Evolutionary conservation across 1,140 invertebrate species (phyloP), one percentile per base, ranked within the genome.

Genomic region (Batillaria attramentaria): DNA sequence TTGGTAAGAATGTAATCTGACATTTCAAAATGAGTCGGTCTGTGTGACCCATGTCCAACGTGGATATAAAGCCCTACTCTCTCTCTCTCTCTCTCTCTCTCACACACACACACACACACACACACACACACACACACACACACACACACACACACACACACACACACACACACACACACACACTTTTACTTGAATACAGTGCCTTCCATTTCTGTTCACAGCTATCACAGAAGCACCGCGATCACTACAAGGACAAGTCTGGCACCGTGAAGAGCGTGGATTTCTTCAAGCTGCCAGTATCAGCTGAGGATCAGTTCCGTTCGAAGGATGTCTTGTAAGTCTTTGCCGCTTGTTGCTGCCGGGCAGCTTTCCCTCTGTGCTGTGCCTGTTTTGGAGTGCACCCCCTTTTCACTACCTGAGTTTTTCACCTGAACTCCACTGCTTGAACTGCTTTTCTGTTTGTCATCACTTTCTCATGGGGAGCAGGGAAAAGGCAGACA

Each of bases 201-300:
- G n/a, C 66, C 35, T 76, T 41, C 77, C 54, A 72, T 77, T 62
- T 80, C 76, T 80, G 62, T 73, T 35, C 84, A 80, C 82, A 91
- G 90, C 79, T 86, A 54, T 80, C 85, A 3, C 90, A 90, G 81
- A 84, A 84, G 46, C 91, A 91, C 76, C 79, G 91, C 79, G 90
- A 91, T 78, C 80, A 84, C 73, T 91, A 91, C 78, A 85, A 79
- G 78, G 91, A 91, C 79, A 89, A 89, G 81, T 87, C 82, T 77
- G 88, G 89, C 20, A 89, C 86, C 66, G 75, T 86, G 8, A 89
- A 87, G 50, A 79, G 77, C 68, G 86, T 90, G n/a, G 85, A 91
- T 72, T 85, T 88, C 79, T 91, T 91, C 83, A 85, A 84, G 60
- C 76, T 91, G 54, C 91, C 91, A 33, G 82, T 78, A 37, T 84